These are phyloP conservation scores for Chaetura pelagica DNA, from an alignment of 2,113 vertebrate species.

Conservation along the genomic window DNA sequence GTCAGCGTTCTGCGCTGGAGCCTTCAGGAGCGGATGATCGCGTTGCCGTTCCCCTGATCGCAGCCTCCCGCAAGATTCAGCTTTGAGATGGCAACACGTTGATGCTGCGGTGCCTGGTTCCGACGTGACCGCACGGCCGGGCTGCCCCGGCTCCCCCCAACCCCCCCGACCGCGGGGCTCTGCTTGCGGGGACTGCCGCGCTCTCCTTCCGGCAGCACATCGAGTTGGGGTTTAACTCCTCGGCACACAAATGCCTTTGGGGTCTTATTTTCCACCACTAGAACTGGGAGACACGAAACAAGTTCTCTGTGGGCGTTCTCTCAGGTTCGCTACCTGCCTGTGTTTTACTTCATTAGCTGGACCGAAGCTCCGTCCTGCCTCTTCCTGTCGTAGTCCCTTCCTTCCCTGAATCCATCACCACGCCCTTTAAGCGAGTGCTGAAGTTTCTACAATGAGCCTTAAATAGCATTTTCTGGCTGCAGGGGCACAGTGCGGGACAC, in stretches of 20 bases:
- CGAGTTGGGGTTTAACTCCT: background rate
- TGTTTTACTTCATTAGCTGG: background rate
- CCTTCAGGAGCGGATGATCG: background rate
- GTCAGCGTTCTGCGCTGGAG: fast-evolving
- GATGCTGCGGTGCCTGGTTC: background rate
- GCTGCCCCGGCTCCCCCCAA: background rate
- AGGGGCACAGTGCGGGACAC: background rate
- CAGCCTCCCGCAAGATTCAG: fast-evolving
- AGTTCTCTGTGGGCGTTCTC: background rate
- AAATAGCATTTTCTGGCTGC: background rate
- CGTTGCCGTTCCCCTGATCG: background rate
- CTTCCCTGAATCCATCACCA: background rate
- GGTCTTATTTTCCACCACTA: background rate
- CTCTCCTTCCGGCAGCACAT: fast-evolving
- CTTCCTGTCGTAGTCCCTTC: background rate
- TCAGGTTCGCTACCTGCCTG: background rate
- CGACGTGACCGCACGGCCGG: fast-evolving
- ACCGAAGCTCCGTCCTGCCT: background rate
- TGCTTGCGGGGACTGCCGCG: background rate
- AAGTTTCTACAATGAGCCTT: background rate
- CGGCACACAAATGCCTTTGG: background rate
- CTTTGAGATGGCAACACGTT: too few relatives aligned
- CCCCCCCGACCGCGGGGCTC: fast-evolving
- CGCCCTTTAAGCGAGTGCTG: background rate
- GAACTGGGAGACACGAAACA: background rate